Conservation (phyloP, 2,113 vertebrate species). For the Dolichotis patagonum region DNA sequence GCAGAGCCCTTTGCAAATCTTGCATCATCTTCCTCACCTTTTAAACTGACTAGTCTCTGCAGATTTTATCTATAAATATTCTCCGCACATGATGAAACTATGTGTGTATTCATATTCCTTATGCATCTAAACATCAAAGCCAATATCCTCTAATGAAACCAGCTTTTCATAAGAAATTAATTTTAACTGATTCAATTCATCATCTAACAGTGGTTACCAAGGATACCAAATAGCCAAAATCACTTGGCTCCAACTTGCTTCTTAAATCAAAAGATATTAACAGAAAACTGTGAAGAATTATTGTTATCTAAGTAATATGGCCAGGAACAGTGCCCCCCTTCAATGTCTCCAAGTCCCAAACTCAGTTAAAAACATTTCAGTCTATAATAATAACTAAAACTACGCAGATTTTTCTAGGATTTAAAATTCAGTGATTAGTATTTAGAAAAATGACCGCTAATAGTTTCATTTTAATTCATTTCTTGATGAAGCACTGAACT, state of each 20-base stretch:
- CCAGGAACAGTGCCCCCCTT: conserved; percentile 15
- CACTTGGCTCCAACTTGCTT: conserved; percentile 74
- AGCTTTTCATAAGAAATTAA: conserved; percentile 78
- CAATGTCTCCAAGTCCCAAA: conserved; percentile 36
- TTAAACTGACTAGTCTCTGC: conserved; percentile 5
- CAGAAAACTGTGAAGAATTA: conserved; percentile 73
- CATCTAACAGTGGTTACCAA: conserved; percentile 79
- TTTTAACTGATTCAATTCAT: conserved; percentile 77
- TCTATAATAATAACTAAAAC: conserved; percentile 61
- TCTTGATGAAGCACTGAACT: conserved; percentile 67
- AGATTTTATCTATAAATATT: conserved; percentile 44
- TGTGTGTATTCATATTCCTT: not conserved
- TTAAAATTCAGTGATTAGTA: conserved; percentile 69
- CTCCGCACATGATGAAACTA: not conserved
- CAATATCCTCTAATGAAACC: conserved; percentile 32
- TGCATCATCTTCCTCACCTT: not conserved
- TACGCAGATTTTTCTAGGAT: conserved; percentile 12
- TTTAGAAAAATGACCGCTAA: conserved; percentile 62
- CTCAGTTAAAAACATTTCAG: conserved; percentile 58
- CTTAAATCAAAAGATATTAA: conserved; percentile 78
- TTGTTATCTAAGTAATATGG: conserved; percentile 66
- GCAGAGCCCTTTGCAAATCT: conserved; percentile 27
- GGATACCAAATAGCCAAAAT: conserved; percentile 80
- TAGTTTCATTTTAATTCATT: conserved; percentile 74
- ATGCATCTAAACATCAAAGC: conserved; percentile 64